phyloP scores from a whole-genome alignment of 2,797 vertebrate species.

The Poecilia gillii region DNA sequence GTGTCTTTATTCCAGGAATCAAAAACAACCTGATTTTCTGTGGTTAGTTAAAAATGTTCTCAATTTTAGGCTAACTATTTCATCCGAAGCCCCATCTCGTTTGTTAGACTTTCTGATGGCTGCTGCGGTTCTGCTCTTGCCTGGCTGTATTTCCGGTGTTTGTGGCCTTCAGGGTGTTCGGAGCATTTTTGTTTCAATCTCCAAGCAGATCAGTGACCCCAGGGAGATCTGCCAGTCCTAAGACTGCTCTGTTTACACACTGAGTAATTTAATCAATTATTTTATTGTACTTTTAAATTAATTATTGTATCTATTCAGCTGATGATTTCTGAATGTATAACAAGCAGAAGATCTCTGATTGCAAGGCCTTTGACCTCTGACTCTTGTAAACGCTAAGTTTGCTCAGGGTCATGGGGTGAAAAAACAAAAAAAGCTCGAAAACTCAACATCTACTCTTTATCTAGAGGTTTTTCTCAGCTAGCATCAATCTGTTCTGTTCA shows the following conservation, averaged over 20 bases:
- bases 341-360: neutral
- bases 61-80: constrained; percentile 35
- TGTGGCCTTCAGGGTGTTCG: constrained; percentile 77
- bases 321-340: neutral
- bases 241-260: constrained; percentile 8
- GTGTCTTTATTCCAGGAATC: constrained; percentile 33
- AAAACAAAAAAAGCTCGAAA: neutral
- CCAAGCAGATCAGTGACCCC: constrained; percentile 65
- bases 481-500: neutral
- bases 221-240: constrained; percentile 37
- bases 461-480: neutral
- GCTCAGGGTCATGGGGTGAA: neutral
- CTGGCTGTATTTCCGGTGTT: constrained; percentile 51
- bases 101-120: constrained; percentile 64
- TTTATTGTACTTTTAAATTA: neutral
- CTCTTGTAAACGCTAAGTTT: neutral
- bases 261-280: neutral
- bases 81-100: constrained; percentile 30
- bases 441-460: neutral
- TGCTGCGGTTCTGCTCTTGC: constrained; percentile 64
- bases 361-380: neutral
- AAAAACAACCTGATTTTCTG: constrained; percentile 8
- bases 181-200: constrained; percentile 56
- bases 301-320: neutral
- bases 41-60: neutral